phyloP scores from a whole-genome alignment of 2,888 invertebrate genomes.

The Stenodera caucasica region DNA sequence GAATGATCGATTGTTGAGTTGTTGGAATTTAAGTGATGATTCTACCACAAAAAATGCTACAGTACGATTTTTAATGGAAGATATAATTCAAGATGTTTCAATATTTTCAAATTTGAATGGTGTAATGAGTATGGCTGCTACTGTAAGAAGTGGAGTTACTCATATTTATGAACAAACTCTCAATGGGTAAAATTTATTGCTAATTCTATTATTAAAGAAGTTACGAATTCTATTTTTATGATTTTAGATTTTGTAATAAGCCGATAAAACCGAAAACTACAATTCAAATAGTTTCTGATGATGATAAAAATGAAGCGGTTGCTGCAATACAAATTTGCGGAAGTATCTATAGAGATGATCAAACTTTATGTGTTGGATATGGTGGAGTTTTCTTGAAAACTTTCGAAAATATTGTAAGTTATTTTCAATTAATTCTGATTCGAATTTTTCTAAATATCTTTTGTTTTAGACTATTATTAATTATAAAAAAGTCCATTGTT shows the following conservation, averaged over 20 bases:
- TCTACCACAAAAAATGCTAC: constrained; percentile 57
- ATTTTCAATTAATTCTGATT: not conserved
- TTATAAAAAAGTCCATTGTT: constrained; percentile 56
- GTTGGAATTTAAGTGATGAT: constrained; percentile 57
- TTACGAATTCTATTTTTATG: not conserved
- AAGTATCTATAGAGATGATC: constrained; percentile 52
- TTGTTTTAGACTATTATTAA: constrained; percentile 38
- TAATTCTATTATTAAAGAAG: not conserved
- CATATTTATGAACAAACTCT: constrained; percentile 77
- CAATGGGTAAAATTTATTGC: constrained; percentile 64
- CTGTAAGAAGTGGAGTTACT: constrained; percentile 76
- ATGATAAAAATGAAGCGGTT: constrained; percentile 54
- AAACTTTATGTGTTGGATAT: constrained; percentile 61
- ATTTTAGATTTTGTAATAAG: constrained; percentile 57
- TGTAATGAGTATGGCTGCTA: constrained; percentile 57
- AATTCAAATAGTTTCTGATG: constrained; percentile 64
- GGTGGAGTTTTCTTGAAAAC: constrained; percentile 61
- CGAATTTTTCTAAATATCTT: constrained; percentile 18
- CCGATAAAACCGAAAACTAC: constrained; percentile 67
- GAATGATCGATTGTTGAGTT: constrained; percentile 56
- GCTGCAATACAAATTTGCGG: constrained; percentile 61
- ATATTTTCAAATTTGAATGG: constrained; percentile 58
- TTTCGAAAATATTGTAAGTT: constrained; percentile 63
- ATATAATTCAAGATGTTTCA: constrained; percentile 63
- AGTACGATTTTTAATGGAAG: constrained; percentile 70